Evolutionary conservation across 1,140 invertebrate species (phyloP).

Genomic region (Sycophaga agraensis): DNA sequence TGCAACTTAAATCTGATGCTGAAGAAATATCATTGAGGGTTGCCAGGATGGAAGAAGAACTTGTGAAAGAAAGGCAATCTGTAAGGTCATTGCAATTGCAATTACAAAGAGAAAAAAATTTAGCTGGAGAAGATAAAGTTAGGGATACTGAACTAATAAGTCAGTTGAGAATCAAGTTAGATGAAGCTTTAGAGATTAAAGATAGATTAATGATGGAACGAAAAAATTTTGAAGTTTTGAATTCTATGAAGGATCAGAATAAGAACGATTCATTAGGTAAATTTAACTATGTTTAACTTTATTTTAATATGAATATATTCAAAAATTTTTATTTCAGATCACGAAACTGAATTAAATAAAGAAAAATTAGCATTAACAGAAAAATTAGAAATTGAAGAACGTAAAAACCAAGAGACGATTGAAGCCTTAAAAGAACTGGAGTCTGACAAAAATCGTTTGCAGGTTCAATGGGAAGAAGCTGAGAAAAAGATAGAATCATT

Average conservation of each 20-base stretch:
- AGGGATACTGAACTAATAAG: slow-evolving; percentile 50
- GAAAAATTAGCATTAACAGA: slow-evolving; percentile 39
- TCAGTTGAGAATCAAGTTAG: slow-evolving; percentile 19
- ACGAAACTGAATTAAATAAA: slow-evolving; percentile 5
- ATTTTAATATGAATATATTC: too few relatives aligned
- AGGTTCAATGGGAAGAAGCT: slow-evolving; percentile 62
- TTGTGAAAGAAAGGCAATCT: slow-evolving; percentile 42
- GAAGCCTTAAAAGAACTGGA: slow-evolving; percentile 54
- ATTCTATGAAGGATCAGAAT: neutral
- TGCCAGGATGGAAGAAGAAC: slow-evolving; percentile 40
- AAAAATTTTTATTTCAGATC: too few relatives aligned
- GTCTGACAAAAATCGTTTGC: slow-evolving; percentile 55
- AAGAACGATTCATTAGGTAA: slow-evolving; percentile 3
- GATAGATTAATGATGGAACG: slow-evolving; percentile 15
- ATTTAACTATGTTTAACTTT: too few relatives aligned
- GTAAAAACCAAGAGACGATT: slow-evolving; percentile 55
- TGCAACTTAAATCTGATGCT: slow-evolving; percentile 45
- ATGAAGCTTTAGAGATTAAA: slow-evolving; percentile 23
- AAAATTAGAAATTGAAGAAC: slow-evolving; percentile 53
- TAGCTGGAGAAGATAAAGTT: slow-evolving; percentile 36
- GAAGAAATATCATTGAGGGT: slow-evolving; percentile 43
- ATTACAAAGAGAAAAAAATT: slow-evolving; percentile 41
- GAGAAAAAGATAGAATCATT: slow-evolving; percentile 65
- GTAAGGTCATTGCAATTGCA: slow-evolving; percentile 41
- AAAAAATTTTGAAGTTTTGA: slow-evolving; percentile 14